Evolutionary conservation across 2,797 vertebrate genomes (phyloP).

Genomic region (Labeo calbasu): DNA sequence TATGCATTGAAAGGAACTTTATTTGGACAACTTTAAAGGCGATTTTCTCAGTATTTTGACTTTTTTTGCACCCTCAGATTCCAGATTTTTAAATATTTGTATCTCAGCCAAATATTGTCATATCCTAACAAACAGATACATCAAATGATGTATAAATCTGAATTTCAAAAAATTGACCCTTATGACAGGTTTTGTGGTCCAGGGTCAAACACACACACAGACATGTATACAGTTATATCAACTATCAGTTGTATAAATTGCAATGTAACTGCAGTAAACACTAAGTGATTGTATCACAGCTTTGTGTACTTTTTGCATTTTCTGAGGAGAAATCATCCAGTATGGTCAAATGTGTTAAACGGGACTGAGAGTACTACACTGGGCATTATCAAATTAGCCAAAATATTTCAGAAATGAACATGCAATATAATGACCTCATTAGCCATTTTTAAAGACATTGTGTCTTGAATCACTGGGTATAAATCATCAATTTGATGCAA

Average conservation of each 20-base stretch:
- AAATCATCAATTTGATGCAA: constrained; percentile 45
- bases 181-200: too few species aligned
- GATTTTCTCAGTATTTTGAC: too few species aligned
- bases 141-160: too few species aligned
- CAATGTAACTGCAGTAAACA: neutral
- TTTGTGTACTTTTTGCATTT: neutral
- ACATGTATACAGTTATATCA: neutral
- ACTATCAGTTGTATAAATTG: neutral
- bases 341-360: constrained; percentile 8
- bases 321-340: neutral
- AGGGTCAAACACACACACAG: neutral
- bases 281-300: neutral
- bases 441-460: constrained; percentile 33
- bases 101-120: too few species aligned
- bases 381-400: neutral
- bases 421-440: constrained; percentile 43
- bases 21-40: too few species aligned
- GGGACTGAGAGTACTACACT: neutral
- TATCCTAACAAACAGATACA: too few species aligned
- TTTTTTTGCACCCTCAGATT: too few species aligned
- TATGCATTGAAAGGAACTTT: too few species aligned
- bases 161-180: too few species aligned
- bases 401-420: constrained; percentile 29
- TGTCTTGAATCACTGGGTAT: constrained; percentile 35
- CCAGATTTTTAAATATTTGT: too few species aligned